Conservation (phyloP, 2,113 vertebrate genomes). For the Calonectris borealis region DNA sequence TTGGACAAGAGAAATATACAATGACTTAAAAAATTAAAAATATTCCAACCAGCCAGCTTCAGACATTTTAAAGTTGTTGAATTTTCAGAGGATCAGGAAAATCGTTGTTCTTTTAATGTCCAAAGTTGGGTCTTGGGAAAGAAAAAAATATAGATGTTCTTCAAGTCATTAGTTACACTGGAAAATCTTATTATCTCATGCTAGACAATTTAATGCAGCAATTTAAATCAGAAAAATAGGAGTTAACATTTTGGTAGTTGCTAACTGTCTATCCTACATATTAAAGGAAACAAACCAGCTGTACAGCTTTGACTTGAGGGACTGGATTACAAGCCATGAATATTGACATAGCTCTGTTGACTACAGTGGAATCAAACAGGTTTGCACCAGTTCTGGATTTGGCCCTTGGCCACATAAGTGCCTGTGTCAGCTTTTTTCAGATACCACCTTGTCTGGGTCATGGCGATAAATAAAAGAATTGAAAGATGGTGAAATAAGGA, state of each 20-base stretch:
- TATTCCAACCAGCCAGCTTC: fast-evolving
- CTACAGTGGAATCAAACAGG: neutral
- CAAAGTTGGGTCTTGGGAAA: neutral
- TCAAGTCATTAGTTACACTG: neutral
- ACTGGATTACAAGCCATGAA: neutral
- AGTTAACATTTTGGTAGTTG: neutral
- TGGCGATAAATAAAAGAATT: neutral
- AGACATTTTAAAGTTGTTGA: neutral
- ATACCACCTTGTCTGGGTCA: neutral
- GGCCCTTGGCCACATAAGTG: neutral
- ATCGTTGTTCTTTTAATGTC: neutral
- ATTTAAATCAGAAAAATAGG: neutral
- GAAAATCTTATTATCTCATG: neutral
- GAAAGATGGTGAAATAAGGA: neutral
- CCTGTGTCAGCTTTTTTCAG: neutral
- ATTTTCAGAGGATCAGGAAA: neutral
- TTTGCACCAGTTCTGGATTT: neutral
- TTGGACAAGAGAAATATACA: neutral
- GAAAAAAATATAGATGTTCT: neutral
- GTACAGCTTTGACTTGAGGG: neutral
- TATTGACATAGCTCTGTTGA: neutral
- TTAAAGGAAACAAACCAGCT: neutral
- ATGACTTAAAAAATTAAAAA: neutral
- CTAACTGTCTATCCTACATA: neutral
- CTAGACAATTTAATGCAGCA: neutral